Evolutionary conservation across 2,888 invertebrate genomes (phyloP).

Genomic region (Anticlea derivata): DNA sequence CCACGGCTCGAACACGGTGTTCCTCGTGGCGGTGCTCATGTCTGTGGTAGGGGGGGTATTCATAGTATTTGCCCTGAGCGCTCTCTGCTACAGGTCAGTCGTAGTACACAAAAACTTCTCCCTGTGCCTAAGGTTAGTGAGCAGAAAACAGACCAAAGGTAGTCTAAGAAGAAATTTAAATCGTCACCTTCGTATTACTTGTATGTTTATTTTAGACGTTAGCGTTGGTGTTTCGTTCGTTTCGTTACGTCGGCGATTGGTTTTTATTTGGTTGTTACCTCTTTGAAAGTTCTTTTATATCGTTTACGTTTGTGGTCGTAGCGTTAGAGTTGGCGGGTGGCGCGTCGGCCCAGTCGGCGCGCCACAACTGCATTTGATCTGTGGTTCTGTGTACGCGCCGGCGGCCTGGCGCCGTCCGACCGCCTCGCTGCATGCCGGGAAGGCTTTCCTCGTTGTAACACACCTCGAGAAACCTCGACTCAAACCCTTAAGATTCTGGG

Average conservation of each 20-base stretch:
- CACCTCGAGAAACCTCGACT: conserved; percentile 74
- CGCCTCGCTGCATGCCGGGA: conserved; percentile 79
- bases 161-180: conserved; percentile 85
- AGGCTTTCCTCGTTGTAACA: conserved; percentile 79
- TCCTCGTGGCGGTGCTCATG: conserved; percentile 98
- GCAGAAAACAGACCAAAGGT: conserved; percentile 92
- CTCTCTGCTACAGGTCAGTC: conserved; percentile 99
- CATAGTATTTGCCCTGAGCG: conserved; percentile 99
- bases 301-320: conserved; percentile 80
- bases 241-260: conserved; percentile 77
- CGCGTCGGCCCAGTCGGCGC: conserved; percentile 67
- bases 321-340: conserved; percentile 78
- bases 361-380: conserved; percentile 83
- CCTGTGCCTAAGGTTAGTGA: conserved; percentile 99
- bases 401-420: conserved; percentile 64
- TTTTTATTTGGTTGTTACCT: conserved; percentile 63
- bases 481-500: conserved; percentile 84
- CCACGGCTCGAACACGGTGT: conserved; percentile 98
- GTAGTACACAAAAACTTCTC: conserved; percentile 99
- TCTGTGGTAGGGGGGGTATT: conserved; percentile 99
- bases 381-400: conserved; percentile 81
- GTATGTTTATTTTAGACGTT: conserved; percentile 83
- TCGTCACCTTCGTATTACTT: conserved; percentile 84
- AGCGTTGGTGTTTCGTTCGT: conserved; percentile 81
- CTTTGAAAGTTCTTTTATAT: conserved; percentile 67